These are phyloP conservation scores for Mesocricetus auratus DNA, from an alignment of 2,113 vertebrate species.

Conservation along the genomic window DNA sequence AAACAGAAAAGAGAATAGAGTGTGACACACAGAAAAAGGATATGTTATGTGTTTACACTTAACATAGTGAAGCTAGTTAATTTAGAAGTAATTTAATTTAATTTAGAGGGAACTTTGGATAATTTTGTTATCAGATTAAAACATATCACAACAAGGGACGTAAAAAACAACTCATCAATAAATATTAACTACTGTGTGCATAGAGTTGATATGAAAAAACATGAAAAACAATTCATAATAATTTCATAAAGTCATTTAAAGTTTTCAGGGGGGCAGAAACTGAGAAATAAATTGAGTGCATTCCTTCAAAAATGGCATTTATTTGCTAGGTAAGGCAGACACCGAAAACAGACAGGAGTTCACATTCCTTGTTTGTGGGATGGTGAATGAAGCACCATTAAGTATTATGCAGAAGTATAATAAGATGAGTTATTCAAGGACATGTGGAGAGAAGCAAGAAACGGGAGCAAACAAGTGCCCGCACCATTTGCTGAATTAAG, in stretches of 20 bases:
- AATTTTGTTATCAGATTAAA: constrained; percentile 40
- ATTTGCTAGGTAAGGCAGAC: background rate
- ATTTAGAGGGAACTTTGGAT: background rate
- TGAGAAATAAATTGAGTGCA: background rate
- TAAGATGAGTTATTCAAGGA: background rate
- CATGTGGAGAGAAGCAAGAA: background rate
- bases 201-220: background rate
- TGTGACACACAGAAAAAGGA: background rate
- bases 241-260: constrained; percentile 45
- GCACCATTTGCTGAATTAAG: background rate
- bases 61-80: background rate
- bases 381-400: background rate
- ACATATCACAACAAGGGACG: background rate
- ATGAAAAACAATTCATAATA: background rate
- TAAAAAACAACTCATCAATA: background rate
- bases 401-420: background rate
- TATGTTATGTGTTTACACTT: background rate
- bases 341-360: background rate
- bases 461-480: background rate
- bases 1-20: too few species aligned
- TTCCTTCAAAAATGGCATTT: constrained; percentile 21
- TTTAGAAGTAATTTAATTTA: background rate
- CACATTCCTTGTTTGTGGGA: background rate
- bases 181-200: background rate
- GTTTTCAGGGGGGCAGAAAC: background rate